These are phyloP conservation scores for Zaprionus lineosus DNA, from an alignment of 2,888 invertebrate genomes.

Conservation along the genomic window DNA sequence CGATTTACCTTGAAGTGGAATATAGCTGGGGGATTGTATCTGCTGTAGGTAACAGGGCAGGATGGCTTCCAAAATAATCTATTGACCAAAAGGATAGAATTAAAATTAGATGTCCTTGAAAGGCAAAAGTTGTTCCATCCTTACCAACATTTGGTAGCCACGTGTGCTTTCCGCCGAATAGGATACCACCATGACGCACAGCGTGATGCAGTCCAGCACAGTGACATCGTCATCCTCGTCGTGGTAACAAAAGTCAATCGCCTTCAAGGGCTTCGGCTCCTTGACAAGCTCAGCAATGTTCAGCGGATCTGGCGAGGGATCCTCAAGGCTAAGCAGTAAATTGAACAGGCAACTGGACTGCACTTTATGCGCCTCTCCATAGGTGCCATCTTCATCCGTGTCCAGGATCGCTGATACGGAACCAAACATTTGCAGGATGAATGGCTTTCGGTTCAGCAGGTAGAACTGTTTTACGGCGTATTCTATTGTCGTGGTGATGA, in stretches of 20 bases:
- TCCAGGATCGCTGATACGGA: conserved; percentile 98
- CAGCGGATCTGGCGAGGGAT: conserved; percentile 96
- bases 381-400: conserved; percentile 92
- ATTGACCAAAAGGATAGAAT: conserved; percentile 30
- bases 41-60: conserved; percentile 97
- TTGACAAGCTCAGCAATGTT: conserved; percentile 96
- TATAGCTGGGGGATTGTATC: conserved; percentile 93
- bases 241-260: conserved; percentile 99
- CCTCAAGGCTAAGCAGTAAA: conserved; percentile 94
- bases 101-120: not conserved
- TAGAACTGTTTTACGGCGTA: conserved; percentile 99
- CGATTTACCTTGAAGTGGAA: conserved; percentile 92
- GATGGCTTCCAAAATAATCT: conserved; percentile 98
- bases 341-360: conserved; percentile 96
- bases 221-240: conserved; percentile 99
- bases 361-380: conserved; percentile 96
- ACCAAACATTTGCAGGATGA: conserved; percentile 99
- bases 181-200: conserved; percentile 99
- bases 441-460: conserved; percentile 98
- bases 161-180: conserved; percentile 97
- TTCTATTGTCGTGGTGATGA: conserved; percentile 97
- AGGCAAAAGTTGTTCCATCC: conserved; percentile 61
- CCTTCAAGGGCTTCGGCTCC: conserved; percentile 94
- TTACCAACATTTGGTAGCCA: conserved; percentile 95
- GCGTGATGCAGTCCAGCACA: conserved; percentile 97